A percentile compares a stretch with the other conserved stretches of the same genome.
Evolutionary conservation across 2,113 vertebrate species (phyloP).

Genomic region (Corydoras sp.): DNA sequence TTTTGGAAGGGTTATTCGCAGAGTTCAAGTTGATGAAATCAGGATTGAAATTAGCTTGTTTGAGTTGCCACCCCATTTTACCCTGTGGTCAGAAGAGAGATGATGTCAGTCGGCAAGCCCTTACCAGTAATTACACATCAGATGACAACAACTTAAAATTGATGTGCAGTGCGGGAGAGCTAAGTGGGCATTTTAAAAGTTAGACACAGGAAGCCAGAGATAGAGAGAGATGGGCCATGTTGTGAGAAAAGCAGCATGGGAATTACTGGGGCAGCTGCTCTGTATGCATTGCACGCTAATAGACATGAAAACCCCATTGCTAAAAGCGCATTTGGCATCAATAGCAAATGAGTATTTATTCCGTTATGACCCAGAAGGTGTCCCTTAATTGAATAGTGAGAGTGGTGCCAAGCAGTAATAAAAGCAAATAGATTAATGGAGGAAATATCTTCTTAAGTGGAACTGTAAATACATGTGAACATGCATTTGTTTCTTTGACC

Average conservation of each 20-base stretch:
- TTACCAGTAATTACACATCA: conserved; percentile 54
- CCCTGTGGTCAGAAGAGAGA: conserved; percentile 30
- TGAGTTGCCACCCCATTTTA: conserved; percentile 24
- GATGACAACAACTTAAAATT: conserved; percentile 49
- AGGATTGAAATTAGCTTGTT: background rate
- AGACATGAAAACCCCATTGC: conserved; percentile 77
- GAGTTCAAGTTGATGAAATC: conserved; percentile 14
- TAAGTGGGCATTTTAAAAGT: conserved; percentile 53
- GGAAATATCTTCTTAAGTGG: conserved; percentile 85
- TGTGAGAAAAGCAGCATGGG: conserved; percentile 42
- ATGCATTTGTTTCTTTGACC: conserved; percentile 50
- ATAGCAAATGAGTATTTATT: conserved; percentile 80
- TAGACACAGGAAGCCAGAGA: conserved; percentile 44
- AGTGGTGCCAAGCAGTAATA: conserved; percentile 75
- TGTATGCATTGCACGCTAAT: conserved; percentile 48
- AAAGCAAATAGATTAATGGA: conserved; percentile 73
- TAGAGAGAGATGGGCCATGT: conserved; percentile 18
- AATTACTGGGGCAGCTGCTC: conserved; percentile 43
- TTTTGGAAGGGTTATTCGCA: conserved; percentile 15
- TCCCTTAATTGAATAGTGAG: conserved; percentile 85
- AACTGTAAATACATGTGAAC: conserved; percentile 86
- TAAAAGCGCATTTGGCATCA: conserved; percentile 87
- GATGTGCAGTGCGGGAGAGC: conserved; percentile 40
- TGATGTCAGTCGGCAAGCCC: conserved; percentile 48
- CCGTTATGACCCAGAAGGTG: conserved; percentile 88